Base-by-base conservation (phyloP, 2,888 invertebrate species). In the Chymomyza fuscimana region DNA sequence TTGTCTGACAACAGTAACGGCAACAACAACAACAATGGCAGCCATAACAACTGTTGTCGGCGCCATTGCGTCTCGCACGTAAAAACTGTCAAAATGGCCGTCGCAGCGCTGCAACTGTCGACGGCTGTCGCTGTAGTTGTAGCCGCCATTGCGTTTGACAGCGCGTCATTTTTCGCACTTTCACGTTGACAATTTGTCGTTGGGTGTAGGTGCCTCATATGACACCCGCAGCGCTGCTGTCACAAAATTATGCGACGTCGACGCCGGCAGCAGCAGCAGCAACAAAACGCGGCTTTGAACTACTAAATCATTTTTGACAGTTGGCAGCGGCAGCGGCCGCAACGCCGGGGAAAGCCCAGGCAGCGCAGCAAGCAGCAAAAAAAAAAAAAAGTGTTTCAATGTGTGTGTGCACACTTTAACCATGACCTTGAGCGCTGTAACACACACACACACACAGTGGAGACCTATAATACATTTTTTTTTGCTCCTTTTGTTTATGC, bases 251-350 rank as follows among this genome's bases (percentile, higher is more conserved):
- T 60, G 51, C 62, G 32, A 22, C 64, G 10, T 54, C 72, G 29
- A 15, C 73, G 67, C 51, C 40, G 51, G 22, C 59, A 54, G 60
- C 77, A 74, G 59, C 59, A 32, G 29, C 63, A 51, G 22, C 63
- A 80, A 73, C 81, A 82, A 87, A 87, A 87, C 88, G 88, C 83
- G 83, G 88, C 88, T 85, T 85, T 88, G 87, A 88, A 87, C 88
- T 88, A 86, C 88, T 86, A 88, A 86, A 86, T 86, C 86, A 88
- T 88, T 86, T 86, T 86, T 88, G 87, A 86, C 88, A 88, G 88
- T 63, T 51, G 61, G 60, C 60, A 36, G 60, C 60, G 60, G 15
- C 60, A 15, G 19, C n/a, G 60, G 40, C 40, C 60, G 83, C 86
- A 81, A 84, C 78, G 84, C 70, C 72, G 84, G 84, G 84, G 84